Conservation (phyloP, 2,113 vertebrate species). For the Triplophysa dalaica region DNA sequence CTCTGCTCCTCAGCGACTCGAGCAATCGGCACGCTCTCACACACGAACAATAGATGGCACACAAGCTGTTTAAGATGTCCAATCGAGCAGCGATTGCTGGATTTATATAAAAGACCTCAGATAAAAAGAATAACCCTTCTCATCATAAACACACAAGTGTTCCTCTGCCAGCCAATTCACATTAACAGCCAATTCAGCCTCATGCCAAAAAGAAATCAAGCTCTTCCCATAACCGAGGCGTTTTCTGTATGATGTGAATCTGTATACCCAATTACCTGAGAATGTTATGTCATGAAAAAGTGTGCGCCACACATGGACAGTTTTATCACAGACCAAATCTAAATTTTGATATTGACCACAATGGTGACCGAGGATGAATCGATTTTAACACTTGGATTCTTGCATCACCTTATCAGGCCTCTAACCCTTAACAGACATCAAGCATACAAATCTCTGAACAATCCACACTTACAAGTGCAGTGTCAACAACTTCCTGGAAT, state of each 20-base stretch:
- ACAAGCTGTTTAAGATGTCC: neutral
- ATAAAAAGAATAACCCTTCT: constrained; percentile 24
- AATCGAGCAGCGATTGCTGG: neutral
- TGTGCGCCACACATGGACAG: no score
- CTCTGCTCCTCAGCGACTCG: constrained; percentile 32
- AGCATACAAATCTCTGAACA: neutral
- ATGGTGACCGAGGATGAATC: no score
- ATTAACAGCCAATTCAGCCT: neutral
- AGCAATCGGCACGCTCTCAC: constrained; percentile 20
- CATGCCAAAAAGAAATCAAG: neutral
- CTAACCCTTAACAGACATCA: neutral
- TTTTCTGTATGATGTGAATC: no score
- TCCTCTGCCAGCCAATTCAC: neutral
- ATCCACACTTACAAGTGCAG: neutral
- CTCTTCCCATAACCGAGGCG: neutral
- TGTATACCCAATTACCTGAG: neutral
- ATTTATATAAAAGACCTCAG: constrained; percentile 14
- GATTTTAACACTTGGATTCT: no score
- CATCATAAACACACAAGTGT: neutral
- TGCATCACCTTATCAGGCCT: no score
- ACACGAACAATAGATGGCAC: constrained; percentile 40
- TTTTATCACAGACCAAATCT: no score
- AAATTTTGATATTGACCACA: no score
- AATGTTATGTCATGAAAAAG: no score
- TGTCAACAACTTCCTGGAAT: neutral